Conservation (phyloP, 2,113 vertebrate species). For the Forbesichthys agassizii region DNA sequence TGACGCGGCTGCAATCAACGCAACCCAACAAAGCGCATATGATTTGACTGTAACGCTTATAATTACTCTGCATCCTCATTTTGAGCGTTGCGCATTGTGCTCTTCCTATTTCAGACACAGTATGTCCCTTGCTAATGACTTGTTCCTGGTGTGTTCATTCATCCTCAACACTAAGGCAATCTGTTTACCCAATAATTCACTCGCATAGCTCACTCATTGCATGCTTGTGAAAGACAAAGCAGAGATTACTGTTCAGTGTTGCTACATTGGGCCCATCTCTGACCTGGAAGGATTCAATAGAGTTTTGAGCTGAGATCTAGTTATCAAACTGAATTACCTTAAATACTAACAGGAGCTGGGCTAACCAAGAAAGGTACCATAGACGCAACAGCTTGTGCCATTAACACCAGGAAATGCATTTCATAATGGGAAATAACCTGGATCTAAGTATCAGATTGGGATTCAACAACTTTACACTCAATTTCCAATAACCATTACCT, state of each 20-base stretch:
- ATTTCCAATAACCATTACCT: neutral
- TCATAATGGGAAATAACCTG: too few relatives aligned
- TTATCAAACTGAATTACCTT: conserved; percentile 68
- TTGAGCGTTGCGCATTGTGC: conserved; percentile 31
- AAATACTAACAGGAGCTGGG: conserved; percentile 45
- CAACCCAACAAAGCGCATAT: conserved; percentile 49
- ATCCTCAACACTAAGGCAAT: conserved; percentile 66
- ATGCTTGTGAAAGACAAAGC: conserved; percentile 50
- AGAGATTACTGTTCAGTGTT: conserved; percentile 57
- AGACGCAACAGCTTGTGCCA: conserved; percentile 28
- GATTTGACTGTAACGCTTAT: conserved; percentile 50
- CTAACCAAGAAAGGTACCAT: conserved; percentile 22
- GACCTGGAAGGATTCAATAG: conserved; percentile 67
- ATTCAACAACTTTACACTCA: conserved; percentile 1
- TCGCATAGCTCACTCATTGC: conserved; percentile 53
- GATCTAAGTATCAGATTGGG: neutral
- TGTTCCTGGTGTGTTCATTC: conserved; percentile 67
- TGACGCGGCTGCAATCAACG: conserved; percentile 38
- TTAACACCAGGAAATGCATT: conserved; percentile 16
- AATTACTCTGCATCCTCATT: conserved; percentile 45
- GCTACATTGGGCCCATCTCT: conserved; percentile 66
- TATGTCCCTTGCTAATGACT: conserved; percentile 59
- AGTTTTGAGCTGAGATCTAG: conserved; percentile 49
- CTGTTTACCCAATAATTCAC: conserved; percentile 68
- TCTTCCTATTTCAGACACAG: conserved; percentile 55